Conservation (phyloP, 2,113 vertebrate species). For the Microcebus ravelobensis region DNA sequence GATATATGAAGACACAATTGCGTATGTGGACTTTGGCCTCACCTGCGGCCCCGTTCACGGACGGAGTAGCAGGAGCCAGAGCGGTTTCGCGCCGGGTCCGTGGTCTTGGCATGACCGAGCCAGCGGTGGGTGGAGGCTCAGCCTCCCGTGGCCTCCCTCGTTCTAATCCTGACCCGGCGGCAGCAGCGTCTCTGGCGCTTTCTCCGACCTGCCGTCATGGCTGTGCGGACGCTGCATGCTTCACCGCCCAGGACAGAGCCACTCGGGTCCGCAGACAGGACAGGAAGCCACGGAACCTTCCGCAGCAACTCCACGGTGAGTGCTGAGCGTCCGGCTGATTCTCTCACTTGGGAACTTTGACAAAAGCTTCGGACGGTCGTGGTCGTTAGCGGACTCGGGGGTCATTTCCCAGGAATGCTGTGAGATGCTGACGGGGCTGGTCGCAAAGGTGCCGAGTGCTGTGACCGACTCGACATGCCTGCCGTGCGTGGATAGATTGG, state of each 20-base stretch:
- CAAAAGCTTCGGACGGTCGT: neutral
- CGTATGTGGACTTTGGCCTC: neutral
- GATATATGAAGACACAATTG: neutral
- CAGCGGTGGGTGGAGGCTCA: fast-evolving
- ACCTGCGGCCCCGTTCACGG: neutral
- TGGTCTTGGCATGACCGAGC: fast-evolving
- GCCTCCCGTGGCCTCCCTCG: neutral
- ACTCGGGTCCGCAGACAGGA: neutral
- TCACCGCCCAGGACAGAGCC: no score
- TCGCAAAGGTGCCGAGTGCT: neutral
- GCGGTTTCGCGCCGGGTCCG: fast-evolving
- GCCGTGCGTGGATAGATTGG: no score
- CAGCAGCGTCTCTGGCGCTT: fast-evolving
- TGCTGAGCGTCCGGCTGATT: neutral
- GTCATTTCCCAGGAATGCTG: neutral
- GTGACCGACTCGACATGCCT: neutral
- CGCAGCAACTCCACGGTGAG: neutral
- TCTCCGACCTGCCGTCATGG: neutral
- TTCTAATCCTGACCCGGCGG: neutral
- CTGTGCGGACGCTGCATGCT: fast-evolving
- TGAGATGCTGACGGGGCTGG: neutral
- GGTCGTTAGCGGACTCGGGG: neutral
- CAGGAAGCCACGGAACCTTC: neutral
- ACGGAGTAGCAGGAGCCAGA: neutral
- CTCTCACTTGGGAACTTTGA: neutral